phyloP scores from a whole-genome alignment of 2,113 vertebrate species.

The Xerus inauris region DNA sequence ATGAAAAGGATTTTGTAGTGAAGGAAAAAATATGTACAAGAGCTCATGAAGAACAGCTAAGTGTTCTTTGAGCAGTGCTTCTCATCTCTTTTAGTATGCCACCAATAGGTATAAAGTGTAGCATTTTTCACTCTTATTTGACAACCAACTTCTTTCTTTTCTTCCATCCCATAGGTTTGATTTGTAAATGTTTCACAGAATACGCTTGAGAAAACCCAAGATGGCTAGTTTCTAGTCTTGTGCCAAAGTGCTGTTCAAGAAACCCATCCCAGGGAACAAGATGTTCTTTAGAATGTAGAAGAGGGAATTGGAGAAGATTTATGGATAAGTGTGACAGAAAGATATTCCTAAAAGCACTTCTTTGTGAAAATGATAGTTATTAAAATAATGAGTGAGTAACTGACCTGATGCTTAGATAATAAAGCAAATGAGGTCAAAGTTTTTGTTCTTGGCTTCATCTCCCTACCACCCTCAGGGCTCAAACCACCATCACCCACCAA shows the following conservation, averaged over 20 bases:
- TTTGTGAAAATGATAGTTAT: neutral
- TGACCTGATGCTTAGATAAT: neutral
- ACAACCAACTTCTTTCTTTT: neutral
- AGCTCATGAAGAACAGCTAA: neutral
- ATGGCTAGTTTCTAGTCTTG: neutral
- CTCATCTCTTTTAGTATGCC: neutral
- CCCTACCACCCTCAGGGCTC: neutral
- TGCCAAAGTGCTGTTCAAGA: neutral
- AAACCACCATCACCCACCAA: neutral
- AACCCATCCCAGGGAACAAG: neutral
- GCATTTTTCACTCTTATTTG: neutral
- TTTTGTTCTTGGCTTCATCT: neutral
- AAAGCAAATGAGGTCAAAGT: neutral
- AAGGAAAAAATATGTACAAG: conserved; percentile 11
- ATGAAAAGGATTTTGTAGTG: conserved; percentile 1
- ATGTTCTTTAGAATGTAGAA: neutral
- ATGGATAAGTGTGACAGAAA: neutral
- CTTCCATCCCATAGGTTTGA: neutral
- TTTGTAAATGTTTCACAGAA: neutral
- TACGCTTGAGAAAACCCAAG: neutral
- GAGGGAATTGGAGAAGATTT: neutral
- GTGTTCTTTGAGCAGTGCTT: neutral
- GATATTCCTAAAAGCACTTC: neutral
- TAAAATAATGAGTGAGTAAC: neutral
- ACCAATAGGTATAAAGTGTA: neutral